Base-by-base conservation (phyloP, 2,888 invertebrate genomes). In the Callimorpha dominula region DNA sequence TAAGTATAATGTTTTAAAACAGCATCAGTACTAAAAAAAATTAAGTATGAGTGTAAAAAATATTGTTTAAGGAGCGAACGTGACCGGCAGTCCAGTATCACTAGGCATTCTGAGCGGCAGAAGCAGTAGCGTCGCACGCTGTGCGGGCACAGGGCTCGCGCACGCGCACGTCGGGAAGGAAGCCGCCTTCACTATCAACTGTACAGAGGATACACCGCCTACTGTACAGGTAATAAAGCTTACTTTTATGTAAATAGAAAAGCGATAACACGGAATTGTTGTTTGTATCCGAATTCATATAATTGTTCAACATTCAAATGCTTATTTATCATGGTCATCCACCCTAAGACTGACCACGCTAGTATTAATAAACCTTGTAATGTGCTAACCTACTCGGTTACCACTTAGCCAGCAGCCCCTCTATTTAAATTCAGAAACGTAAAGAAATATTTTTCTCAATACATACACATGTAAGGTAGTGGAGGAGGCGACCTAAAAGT, bases 101-200 rank as follows among this genome's bases (percentile, higher is more conserved):
- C 93, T 94, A 7, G 96, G 96, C 2, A 92, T 95, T 1, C 87
- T 96, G 40, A 93, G 94, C 81, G 89, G 89, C 0, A 90, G 92
- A 57, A 90, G 92, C 63, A 93, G 96, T 46, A 91, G 93, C 14
- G 96, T 95, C 62, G 95, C 96, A 14, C 91, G 97, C 6, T 97
- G 97, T 49, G 96, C 96, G 4, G 97, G 97, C 66, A 97, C 97
- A 65, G 97, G 97, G 0, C 93, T 97, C 1, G 97, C 97, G 87
- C 96, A 96, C 57, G 97, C 97, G 69, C 97, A 97, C 87, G 96
- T 97, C 49, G 97, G 97, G 71, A 97, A 97, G 84, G 97, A 97
- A 84, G 96, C 97, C 15, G 97, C 97, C 7, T 97, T 97, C 85
- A 97, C 97, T 8, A 97, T 97, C 79, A 96, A 96, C 82, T 94